Percentiles rank a stretch among this genome's conserved stretches.
These are phyloP conservation scores for Leptinotarsa undecemlineata DNA, from an alignment of 1,140 invertebrate species.

Conservation along the genomic window DNA sequence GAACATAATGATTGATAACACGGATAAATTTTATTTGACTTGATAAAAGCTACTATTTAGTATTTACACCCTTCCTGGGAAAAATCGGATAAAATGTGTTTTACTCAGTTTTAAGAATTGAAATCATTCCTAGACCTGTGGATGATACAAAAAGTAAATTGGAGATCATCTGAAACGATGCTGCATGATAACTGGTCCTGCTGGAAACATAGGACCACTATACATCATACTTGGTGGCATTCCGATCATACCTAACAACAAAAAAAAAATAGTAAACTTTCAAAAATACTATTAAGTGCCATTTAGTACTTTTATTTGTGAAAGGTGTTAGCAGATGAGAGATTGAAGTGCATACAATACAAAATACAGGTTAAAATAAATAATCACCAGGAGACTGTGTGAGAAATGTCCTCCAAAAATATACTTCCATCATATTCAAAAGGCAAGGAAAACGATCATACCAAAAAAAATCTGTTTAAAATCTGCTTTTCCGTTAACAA, in stretches of 20 bases:
- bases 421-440: no score
- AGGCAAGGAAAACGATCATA: no score
- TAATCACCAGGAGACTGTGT: no score
- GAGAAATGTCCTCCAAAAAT: no score
- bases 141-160: conserved; percentile 55
- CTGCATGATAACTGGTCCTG: conserved; percentile 70
- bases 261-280: conserved; percentile 24
- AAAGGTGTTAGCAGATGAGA: no score
- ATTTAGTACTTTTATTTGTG: no score
- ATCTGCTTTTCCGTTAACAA: no score
- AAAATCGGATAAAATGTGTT: conserved; percentile 3
- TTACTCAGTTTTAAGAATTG: not conserved
- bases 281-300: no score
- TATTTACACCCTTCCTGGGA: not conserved
- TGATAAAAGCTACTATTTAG: not conserved
- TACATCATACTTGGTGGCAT: conserved; percentile 70
- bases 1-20: conserved; percentile 7
- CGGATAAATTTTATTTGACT: conserved; percentile 1
- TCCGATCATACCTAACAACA: conserved; percentile 68
- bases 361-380: no score
- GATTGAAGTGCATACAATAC: no score
- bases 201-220: conserved; percentile 67
- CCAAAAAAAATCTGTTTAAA: no score
- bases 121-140: conserved; percentile 47
- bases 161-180: conserved; percentile 79